Base-by-base conservation (phyloP, 2,888 invertebrate species). In the Polyommatus icarus region DNA sequence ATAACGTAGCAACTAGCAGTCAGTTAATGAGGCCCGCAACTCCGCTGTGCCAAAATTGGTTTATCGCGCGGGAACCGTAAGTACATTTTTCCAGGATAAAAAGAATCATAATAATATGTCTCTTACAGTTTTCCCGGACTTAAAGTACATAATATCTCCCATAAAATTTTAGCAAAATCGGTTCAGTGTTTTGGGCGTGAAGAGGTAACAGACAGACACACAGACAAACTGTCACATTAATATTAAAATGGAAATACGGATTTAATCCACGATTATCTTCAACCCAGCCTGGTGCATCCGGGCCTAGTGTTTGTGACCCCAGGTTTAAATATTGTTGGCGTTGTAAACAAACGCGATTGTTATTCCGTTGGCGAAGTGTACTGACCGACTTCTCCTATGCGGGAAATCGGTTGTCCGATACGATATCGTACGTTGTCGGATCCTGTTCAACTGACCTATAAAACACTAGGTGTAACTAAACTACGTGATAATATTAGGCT, bases 381-480 rank as follows among this genome's bases (percentile, higher is more conserved):
- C 1, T 67, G 67, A 67, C 32, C 67, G 67, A 67, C 29, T 67
- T 67, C 32, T 67, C 67, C 67, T 67, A 67, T 67, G 29, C 29
- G 29, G 67, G 67, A 67, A 67, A 67, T 67, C 67, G 29, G 29
- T 5, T 32, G 67, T 61, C 59, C 59, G 20, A 59, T 59, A 59
- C 20, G 59, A 59, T 59, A 59, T 29, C 5, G 8, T 29, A 6
- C 32, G 20, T 1, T 18, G 67, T 67, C 29, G 67, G 29, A 67
- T 67, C 67, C 67, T 29, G 29, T 18, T 67, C 67, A 67, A 32
- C 18, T 67, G 67, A 15, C 32, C 18, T 29, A 67, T 32, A 29
- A 32, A 36, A 36, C 8, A 36, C 36, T 8, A 36, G 36, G 36
- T 36, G 36, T 36, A 8, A 36, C 36, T 7, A 36, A 36, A 36